These are phyloP conservation scores for Alouatta palliata DNA, from an alignment of 2,113 vertebrate genomes.

Conservation along the genomic window DNA sequence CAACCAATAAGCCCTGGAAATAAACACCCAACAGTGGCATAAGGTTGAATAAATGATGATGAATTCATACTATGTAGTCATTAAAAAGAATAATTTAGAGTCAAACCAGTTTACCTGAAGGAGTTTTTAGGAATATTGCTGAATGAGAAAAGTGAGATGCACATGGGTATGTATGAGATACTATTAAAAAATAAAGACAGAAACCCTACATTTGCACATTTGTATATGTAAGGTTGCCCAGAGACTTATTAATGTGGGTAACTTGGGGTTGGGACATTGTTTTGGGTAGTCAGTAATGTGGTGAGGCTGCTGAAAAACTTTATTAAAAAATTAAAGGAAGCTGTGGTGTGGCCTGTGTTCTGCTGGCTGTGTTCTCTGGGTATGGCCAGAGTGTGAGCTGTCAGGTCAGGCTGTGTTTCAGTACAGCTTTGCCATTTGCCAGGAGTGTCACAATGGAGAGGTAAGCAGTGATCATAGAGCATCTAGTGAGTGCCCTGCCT, in stretches of 20 bases:
- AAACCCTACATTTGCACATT: neutral
- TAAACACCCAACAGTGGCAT: neutral
- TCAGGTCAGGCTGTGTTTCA: neutral
- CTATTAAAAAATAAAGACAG: neutral
- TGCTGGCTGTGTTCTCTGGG: neutral
- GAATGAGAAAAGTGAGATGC: neutral
- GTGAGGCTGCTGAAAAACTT: neutral
- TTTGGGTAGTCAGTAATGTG: neutral
- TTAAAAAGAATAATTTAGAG: constrained; percentile 10
- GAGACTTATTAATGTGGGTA: neutral
- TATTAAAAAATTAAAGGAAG: neutral
- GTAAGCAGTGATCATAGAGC: neutral
- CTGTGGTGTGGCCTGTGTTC: neutral
- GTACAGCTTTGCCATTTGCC: neutral
- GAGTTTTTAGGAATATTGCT: neutral
- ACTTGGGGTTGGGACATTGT: neutral
- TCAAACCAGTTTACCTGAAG: neutral
- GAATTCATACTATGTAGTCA: neutral
- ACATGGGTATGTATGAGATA: neutral
- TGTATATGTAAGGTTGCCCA: neutral
- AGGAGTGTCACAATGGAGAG: neutral
- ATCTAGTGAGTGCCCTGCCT: neutral
- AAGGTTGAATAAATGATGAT: neutral
- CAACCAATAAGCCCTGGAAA: neutral
- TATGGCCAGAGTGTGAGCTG: neutral